phyloP scores from a whole-genome alignment of 2,797 vertebrate genomes.

The Pantherophis alleghaniensis region DNA sequence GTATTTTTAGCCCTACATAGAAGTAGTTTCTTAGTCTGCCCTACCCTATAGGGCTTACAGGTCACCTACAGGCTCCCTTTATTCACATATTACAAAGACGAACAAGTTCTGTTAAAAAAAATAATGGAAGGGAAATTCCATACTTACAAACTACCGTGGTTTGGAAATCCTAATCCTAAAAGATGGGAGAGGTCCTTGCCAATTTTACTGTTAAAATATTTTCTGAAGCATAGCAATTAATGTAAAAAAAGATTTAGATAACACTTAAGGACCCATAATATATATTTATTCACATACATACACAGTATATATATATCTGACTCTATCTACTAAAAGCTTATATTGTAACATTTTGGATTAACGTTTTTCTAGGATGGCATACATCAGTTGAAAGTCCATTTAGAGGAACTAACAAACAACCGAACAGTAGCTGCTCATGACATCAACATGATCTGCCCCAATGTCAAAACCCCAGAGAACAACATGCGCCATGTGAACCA shows the following conservation, averaged over 20 bases:
- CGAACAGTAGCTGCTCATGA: not conserved
- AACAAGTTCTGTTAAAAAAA: not conserved
- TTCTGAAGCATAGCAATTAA: not conserved
- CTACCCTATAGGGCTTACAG: not conserved
- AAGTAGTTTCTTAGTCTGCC: not conserved
- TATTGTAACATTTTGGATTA: not conserved
- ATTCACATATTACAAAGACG: not conserved
- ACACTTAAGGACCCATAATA: no score
- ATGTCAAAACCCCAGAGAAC: not conserved
- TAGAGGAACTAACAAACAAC: constrained; percentile 47
- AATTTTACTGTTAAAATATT: not conserved
- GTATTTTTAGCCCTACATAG: not conserved
- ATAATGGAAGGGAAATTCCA: not conserved
- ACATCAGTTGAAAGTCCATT: constrained; percentile 45
- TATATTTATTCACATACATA: no score
- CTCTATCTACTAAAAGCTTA: not conserved
- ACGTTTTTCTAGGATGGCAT: constrained; percentile 32
- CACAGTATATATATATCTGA: no score
- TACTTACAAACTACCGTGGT: constrained; percentile 47
- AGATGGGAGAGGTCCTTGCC: not conserved
- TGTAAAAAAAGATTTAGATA: not conserved
- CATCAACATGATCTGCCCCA: constrained; percentile 63
- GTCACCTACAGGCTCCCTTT: not conserved
- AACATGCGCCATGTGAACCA: not conserved
- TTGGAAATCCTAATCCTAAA: constrained; percentile 43